These are phyloP conservation scores for Caracal caracal DNA, from an alignment of 2,113 vertebrate species.

Conservation along the genomic window DNA sequence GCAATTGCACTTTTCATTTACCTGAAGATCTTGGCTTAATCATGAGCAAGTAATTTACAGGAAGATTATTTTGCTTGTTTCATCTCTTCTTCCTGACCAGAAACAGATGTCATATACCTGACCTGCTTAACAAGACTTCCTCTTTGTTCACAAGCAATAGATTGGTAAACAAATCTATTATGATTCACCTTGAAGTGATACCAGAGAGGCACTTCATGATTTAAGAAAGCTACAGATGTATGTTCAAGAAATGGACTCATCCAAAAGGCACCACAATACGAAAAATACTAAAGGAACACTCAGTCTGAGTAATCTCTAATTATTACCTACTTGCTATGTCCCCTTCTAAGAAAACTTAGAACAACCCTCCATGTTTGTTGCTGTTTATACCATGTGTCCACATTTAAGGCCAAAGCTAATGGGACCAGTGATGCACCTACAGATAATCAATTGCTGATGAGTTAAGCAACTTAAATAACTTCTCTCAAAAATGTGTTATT, in stretches of 20 bases:
- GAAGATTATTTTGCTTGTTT: slow-evolving; percentile 45
- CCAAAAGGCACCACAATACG: background rate
- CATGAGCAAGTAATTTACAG: slow-evolving; percentile 61
- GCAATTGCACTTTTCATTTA: slow-evolving; percentile 78
- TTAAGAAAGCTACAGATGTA: background rate
- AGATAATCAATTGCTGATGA: background rate
- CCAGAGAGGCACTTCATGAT: background rate
- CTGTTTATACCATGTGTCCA: background rate
- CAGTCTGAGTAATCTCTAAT: background rate
- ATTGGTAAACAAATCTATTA: slow-evolving; percentile 8
- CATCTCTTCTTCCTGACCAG: slow-evolving; percentile 45
- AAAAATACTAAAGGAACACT: background rate
- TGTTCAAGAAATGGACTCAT: background rate
- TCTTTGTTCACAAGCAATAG: background rate
- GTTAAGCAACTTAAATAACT: background rate
- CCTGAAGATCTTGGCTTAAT: slow-evolving; percentile 63
- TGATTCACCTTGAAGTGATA: slow-evolving; percentile 25
- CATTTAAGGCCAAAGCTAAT: background rate
- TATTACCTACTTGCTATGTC: background rate
- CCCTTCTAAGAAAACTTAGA: background rate
- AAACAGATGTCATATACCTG: slow-evolving; percentile 34
- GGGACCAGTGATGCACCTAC: background rate
- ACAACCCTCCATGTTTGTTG: background rate
- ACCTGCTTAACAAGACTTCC: slow-evolving; percentile 29
- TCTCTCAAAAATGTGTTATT: background rate